Evolutionary conservation across 2,797 vertebrate species (phyloP), one percentile per base, ranked within the genome.

Genomic region (Ambastaia sidthimunki): DNA sequence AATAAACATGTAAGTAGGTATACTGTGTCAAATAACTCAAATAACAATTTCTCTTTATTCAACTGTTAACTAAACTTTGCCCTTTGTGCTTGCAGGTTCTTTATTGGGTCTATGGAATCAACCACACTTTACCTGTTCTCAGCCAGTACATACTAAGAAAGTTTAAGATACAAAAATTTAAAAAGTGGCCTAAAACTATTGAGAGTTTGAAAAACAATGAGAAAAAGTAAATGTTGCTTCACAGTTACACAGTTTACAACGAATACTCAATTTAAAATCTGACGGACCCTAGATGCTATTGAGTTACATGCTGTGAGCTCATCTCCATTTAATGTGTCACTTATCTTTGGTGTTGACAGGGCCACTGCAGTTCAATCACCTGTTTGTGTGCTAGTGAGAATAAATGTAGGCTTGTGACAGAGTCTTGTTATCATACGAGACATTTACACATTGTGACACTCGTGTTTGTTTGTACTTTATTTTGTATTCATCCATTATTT

Each of bases 371-470:
- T 7, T 83, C 88, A 25, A 95, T 99, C 85, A 96, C 96, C 18
- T 96, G 94, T 80, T 83, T 98, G 85, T 96, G 96, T 69, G 75
- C 96, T 84, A 99, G 96, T 6, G 94, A 95, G 48, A 95, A 98
- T 90, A 91, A 92, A 86, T 93, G 96, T 79, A 99, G 98, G 98
- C 87, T 98, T 2, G 96, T 92, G 4, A 98, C 96, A 0, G 1
- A 92, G 94, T 83, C 90, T 95, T 71, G 91, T 98, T 80, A 96
- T 97, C 0, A 86, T 98, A 54, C 99, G 98, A 97, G 98, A 99
- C 83, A 91, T 95, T 37, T 97, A 94, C 89, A 95, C 97, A 0
- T 95, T 97, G 98, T 99, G 94, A 75, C 41, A 28, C 62, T 16
- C 65, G 2, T 44, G 67, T 63, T 28, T 50, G 0, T 47, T 55